phyloP scores from a whole-genome alignment of 2,797 vertebrate genomes.

The Chelmon rostratus region DNA sequence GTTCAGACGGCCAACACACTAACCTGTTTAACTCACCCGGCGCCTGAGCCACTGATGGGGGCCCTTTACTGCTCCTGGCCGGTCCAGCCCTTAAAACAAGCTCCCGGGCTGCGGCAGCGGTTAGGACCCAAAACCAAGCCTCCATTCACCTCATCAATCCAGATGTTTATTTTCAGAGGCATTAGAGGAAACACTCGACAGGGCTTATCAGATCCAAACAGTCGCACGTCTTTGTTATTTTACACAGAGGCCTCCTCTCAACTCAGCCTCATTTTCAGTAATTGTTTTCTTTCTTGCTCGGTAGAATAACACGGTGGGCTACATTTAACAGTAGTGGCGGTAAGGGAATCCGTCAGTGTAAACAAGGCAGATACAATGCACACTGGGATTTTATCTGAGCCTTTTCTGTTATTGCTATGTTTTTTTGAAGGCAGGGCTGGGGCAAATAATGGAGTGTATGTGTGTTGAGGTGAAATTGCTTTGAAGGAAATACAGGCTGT shows the following conservation, averaged over 20 bases:
- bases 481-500: conserved; percentile 62
- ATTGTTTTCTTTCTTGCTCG: conserved; percentile 85
- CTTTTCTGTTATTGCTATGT: conserved; percentile 78
- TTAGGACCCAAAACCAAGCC: conserved; percentile 80
- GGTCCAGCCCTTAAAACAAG: conserved; percentile 82
- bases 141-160: conserved; percentile 82
- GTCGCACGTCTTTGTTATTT: conserved; percentile 84
- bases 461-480: conserved; percentile 49
- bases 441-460: conserved; percentile 64
- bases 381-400: conserved; percentile 82
- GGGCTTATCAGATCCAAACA: conserved; percentile 86
- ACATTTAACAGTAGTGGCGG: conserved; percentile 79
- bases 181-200: conserved; percentile 84
- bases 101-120: conserved; percentile 72
- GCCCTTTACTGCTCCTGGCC: conserved; percentile 64
- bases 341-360: conserved; percentile 82
- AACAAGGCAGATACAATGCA: conserved; percentile 83
- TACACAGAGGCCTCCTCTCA: conserved; percentile 83
- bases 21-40: conserved; percentile 83
- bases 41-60: conserved; percentile 77
- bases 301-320: conserved; percentile 82
- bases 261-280: conserved; percentile 80
- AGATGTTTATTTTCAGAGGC: conserved; percentile 87
- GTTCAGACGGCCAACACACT: conserved; percentile 79
- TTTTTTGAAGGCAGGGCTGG: conserved; percentile 69